A percentile compares a stretch with the other conserved stretches of the same genome.
Evolutionary conservation across 2,888 invertebrate genomes (phyloP).

Genomic region (Apamea sordens): DNA sequence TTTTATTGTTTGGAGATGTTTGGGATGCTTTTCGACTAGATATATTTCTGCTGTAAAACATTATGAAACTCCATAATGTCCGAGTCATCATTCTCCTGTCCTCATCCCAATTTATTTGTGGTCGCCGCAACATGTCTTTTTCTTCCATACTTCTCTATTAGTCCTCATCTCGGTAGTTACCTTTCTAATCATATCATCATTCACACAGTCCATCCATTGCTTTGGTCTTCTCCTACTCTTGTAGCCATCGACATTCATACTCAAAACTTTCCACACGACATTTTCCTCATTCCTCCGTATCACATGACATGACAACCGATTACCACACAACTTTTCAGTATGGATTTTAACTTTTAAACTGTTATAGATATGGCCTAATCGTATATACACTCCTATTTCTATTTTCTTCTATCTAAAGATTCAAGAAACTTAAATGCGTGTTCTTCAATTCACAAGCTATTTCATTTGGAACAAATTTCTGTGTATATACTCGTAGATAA

Average conservation of each 20-base stretch:
- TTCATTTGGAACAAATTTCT: not conserved
- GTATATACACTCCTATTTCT: too few species aligned
- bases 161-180: not conserved
- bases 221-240: not conserved
- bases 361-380: not conserved
- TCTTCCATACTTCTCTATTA: not conserved
- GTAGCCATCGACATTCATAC: not conserved
- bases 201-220: not conserved
- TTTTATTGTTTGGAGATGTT: conserved; percentile 5
- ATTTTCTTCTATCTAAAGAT: not conserved
- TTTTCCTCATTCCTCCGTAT: too few species aligned
- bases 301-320: too few species aligned
- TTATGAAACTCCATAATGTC: not conserved
- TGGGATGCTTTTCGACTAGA: not conserved
- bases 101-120: not conserved
- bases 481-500: not conserved
- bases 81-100: not conserved
- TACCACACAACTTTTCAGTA: too few species aligned
- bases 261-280: not conserved
- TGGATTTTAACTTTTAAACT: not conserved
- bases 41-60: not conserved
- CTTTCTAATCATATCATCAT: not conserved
- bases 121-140: not conserved
- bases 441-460: not conserved
- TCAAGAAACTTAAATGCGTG: not conserved